Conservation (phyloP, 1,140 invertebrate species). For the Hyles vespertilio region DNA sequence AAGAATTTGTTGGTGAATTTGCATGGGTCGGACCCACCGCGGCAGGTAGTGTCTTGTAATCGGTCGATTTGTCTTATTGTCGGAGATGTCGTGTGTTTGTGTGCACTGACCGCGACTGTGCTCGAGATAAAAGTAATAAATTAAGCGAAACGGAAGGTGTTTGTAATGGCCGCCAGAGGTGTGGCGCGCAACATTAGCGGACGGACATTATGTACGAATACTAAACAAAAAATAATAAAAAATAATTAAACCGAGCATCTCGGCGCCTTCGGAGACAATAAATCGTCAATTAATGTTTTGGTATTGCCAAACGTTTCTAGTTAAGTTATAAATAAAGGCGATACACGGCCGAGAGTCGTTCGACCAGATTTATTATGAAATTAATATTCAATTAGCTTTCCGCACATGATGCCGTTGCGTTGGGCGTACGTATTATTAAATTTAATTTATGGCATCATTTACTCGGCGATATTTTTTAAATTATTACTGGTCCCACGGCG, state of each 20-base stretch:
- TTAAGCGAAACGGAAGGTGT: slow-evolving; percentile 67
- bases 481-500: slow-evolving; percentile 57
- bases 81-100: slow-evolving; percentile 67
- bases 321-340: slow-evolving; percentile 51
- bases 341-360: slow-evolving; percentile 42
- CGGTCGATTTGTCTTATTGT: slow-evolving; percentile 74
- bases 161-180: slow-evolving; percentile 61
- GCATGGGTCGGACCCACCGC: slow-evolving; percentile 60
- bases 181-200: slow-evolving; percentile 37
- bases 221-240: slow-evolving; percentile 8
- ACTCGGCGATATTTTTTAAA: slow-evolving; percentile 66
- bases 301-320: slow-evolving; percentile 27
- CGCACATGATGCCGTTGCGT: slow-evolving; percentile 64
- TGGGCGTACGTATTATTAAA: slow-evolving; percentile 71
- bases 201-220: slow-evolving; percentile 1
- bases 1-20: slow-evolving; percentile 46
- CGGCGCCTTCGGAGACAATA: slow-evolving; percentile 15
- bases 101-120: slow-evolving; percentile 64
- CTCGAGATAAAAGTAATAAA: slow-evolving; percentile 72
- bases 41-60: slow-evolving; percentile 70
- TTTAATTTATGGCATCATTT: slow-evolving; percentile 74
- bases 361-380: slow-evolving; percentile 70
- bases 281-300: slow-evolving; percentile 22
- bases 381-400: slow-evolving; percentile 76
- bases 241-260: slow-evolving; percentile 12